Evolutionary conservation across 2,797 vertebrate species (phyloP).

Genomic region (Pangasius djambal): DNA sequence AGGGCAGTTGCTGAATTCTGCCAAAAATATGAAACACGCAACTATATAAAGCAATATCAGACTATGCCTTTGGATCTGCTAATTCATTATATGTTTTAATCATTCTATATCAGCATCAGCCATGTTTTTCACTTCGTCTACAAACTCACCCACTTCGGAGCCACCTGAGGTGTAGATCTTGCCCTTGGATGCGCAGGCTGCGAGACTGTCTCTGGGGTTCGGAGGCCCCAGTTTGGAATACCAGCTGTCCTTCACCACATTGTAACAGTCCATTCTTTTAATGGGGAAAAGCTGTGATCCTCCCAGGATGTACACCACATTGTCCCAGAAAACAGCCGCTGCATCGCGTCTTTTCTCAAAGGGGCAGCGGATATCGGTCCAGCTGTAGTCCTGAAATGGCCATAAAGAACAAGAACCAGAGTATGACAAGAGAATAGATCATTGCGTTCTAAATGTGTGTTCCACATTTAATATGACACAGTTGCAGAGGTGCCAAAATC

Average conservation of each 20-base stretch:
- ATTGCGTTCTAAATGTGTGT: neutral
- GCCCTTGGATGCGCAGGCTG: slow-evolving; percentile 92
- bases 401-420: neutral
- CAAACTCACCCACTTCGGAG: slow-evolving; percentile 90
- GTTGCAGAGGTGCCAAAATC: neutral
- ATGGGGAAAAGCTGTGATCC: slow-evolving; percentile 98
- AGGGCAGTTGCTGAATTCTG: neutral
- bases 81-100: neutral
- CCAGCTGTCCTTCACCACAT: slow-evolving; percentile 98
- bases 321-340: slow-evolving; percentile 96
- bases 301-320: slow-evolving; percentile 97
- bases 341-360: slow-evolving; percentile 98
- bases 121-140: neutral
- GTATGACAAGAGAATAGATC: neutral
- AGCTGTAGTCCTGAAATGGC: slow-evolving; percentile 87
- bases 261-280: slow-evolving; percentile 99
- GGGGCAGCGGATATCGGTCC: slow-evolving; percentile 97
- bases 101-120: neutral
- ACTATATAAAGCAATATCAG: neutral
- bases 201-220: slow-evolving; percentile 94
- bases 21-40: neutral
- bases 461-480: no score
- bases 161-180: slow-evolving; percentile 98
- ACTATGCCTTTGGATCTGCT: neutral
- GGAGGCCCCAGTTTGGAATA: slow-evolving; percentile 97